These are phyloP conservation scores for Bucorvus abyssinicus DNA, from an alignment of 2,797 vertebrate genomes.

Conservation along the genomic window DNA sequence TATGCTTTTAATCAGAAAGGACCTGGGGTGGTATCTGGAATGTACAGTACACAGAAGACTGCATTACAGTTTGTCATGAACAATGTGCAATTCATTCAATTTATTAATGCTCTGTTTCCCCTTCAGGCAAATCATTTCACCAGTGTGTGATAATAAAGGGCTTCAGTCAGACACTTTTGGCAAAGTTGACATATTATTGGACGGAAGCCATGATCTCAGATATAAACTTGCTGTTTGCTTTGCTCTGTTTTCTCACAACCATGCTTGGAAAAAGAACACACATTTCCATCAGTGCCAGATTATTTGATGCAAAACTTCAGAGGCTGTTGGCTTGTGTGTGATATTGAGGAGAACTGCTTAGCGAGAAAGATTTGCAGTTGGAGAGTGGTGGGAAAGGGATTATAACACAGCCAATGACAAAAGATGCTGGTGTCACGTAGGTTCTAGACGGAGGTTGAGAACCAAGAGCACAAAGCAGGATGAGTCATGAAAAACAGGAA, in stretches of 20 bases:
- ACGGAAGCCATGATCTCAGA: constrained; percentile 71
- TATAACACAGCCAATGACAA: background rate
- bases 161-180: constrained; percentile 79
- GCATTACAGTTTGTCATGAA: constrained; percentile 52
- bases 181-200: constrained; percentile 78
- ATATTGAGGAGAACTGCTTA: background rate
- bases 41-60: constrained; percentile 30
- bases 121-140: constrained; percentile 74
- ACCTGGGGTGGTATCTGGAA: constrained; percentile 28
- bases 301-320: constrained; percentile 51
- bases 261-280: constrained; percentile 63
- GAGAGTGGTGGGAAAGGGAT: background rate
- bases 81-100: constrained; percentile 78
- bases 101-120: constrained; percentile 73
- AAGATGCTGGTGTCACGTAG: background rate
- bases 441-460: background rate
- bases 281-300: constrained; percentile 36
- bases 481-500: background rate
- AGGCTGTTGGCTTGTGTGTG: background rate
- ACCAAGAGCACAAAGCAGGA: background rate
- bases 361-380: background rate
- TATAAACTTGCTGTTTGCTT: constrained; percentile 73
- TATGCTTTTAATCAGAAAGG: constrained; percentile 23
- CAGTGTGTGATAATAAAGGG: constrained; percentile 56
- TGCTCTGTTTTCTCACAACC: constrained; percentile 74